Evolutionary conservation across 2,888 invertebrate species (phyloP), one percentile per base, ranked within the genome.

Genomic region (Dione vanillae): DNA sequence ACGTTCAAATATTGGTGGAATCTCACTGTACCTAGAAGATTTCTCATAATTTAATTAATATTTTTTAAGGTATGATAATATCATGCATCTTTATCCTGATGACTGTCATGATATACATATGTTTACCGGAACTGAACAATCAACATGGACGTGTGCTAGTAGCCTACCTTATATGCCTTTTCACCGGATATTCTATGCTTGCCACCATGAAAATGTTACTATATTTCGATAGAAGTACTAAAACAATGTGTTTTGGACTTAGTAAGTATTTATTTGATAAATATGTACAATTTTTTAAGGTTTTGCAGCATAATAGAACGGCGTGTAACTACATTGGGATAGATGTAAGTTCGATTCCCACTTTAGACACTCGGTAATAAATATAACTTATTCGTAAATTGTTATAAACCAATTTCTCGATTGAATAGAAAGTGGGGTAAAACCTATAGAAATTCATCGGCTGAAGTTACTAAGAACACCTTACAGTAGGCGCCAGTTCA

Each of bases 171-270:
- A n/a, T 61, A n/a, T 61, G 59, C 11, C 59, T 61, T 19, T 61
- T 61, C 45, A 45, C 9, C 2, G 61, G 61, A 10, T 61, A 61
- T 45, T 43, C 61, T 9, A 16, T 54, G 43, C 43, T 43, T 1
- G n/a, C 41, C 45, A 35, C 41, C 16, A 61, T 61, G 61, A 61
- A 61, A 16, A 61, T 61, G n/a, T 27, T 61, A n/a, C 61, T 61
- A 7, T 61, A 45, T 27, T 61, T 61, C 27, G 45, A 61, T 35
- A 61, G 11, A 45, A 61, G n/a, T 45, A 35, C 11, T 45, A 12
- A 11, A 43, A 27, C 27, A 11, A 12, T 11, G 2, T 61, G 61
- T 45, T 43, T 35, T n/a, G 45, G 10, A 12, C 27, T 61, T 1
- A 61, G 61, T 61, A 45, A 61, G 61, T 45, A 45, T 35, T 11